These are phyloP conservation scores for Takifugu ocellatus DNA, from an alignment of 2,797 vertebrate genomes.

Conservation along the genomic window DNA sequence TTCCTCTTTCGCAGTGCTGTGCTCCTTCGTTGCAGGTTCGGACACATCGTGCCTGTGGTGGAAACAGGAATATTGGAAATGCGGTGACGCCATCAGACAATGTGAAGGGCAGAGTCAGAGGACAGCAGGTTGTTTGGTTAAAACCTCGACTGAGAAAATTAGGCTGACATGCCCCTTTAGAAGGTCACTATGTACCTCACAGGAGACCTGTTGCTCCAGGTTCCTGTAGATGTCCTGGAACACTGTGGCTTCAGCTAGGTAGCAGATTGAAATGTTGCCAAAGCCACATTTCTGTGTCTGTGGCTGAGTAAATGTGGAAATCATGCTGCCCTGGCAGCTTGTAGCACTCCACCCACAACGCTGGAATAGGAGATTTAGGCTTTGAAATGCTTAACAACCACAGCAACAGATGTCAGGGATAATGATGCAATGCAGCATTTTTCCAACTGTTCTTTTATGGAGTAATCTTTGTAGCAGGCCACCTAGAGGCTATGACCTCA, in stretches of 20 bases:
- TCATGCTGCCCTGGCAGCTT: slow-evolving; percentile 25
- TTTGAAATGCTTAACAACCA: slow-evolving; percentile 39
- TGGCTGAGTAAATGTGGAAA: slow-evolving; percentile 29
- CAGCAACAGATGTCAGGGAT: slow-evolving; percentile 55
- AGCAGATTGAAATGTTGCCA: neutral
- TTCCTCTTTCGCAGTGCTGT: slow-evolving; percentile 18
- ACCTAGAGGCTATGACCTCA: slow-evolving; percentile 22
- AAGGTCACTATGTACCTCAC: too few species aligned
- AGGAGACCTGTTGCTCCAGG: too few species aligned
- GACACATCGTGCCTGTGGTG: slow-evolving; percentile 45
- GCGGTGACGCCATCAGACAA: slow-evolving; percentile 29
- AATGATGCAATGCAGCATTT: slow-evolving; percentile 39
- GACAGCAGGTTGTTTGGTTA: slow-evolving; percentile 30
- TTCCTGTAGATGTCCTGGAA: neutral
- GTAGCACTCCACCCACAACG: slow-evolving; percentile 33
- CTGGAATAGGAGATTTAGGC: slow-evolving; percentile 15
- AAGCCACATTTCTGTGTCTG: neutral
- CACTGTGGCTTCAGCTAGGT: neutral
- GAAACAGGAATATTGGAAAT: neutral
- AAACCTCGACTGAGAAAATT: too few species aligned
- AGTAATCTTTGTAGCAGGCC: slow-evolving; percentile 40
- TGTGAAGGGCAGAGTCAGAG: slow-evolving; percentile 33
- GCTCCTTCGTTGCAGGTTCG: slow-evolving; percentile 13
- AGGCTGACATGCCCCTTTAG: too few species aligned
- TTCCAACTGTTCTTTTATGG: slow-evolving; percentile 44